Base-by-base conservation (phyloP, 2,797 vertebrate species). In the Petrocephalus schoutedeni region DNA sequence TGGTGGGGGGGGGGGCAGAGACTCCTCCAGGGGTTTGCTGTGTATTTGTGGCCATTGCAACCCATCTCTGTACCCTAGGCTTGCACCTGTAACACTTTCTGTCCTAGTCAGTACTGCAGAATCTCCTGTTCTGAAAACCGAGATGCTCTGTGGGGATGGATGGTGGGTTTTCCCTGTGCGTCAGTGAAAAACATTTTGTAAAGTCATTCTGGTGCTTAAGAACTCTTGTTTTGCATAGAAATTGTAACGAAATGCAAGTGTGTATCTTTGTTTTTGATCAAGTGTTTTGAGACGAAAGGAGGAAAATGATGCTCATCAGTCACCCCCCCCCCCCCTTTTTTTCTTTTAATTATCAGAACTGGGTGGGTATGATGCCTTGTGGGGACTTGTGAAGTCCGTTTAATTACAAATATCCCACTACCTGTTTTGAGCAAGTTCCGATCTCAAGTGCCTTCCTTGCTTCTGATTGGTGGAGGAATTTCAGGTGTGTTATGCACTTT, bases 401-500 rank as follows among this genome's bases (percentile, higher is more conserved):
- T 23, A n/a, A 53, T 83, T 83, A 53, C 21, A 14, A 49, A 51
- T 53, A 12, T 23, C 80, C 80, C 80, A 83, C 45, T 51, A 23
- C 80, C 41, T 51, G 49, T 83, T 83, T 83, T 83, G 80, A 83
- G 80, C 80, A 83, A 54, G 80, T 51, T 51, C 41, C 53, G 71
- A 77, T 41, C 67, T 74, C 36, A 77, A 77, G 71, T 77, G 71
- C 71, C 71, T 77, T 77, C 36, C 88, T 90, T 86, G 57, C 89
- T 77, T 89, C 88, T 85, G 12, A n/a, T 90, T 87, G 59, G 86
- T 89, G 74, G 85, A 91, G 90, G 92, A 93, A 93, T 93, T 93
- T 92, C 93, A 92, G 36, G 88, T 90, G 80, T 89, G 45, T 54
- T 16, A 4, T 53, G 80, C 80, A 84, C 80, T 51, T 84, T 54